Evolutionary conservation across 2,113 vertebrate species (phyloP), one percentile per base, ranked within the genome.

Genomic region (Menidia beryllina): DNA sequence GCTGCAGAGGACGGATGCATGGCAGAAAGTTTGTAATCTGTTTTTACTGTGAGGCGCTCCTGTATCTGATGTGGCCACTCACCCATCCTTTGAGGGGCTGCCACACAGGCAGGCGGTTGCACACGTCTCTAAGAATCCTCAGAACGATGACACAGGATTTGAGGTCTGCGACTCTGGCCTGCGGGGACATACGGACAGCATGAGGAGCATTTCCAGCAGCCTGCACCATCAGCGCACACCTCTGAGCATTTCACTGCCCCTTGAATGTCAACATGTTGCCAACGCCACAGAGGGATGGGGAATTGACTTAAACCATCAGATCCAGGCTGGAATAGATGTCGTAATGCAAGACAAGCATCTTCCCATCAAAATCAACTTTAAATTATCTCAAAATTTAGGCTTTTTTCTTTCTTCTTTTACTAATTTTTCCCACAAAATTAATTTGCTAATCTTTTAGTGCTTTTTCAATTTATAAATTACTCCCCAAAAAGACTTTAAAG

Each of bases 111-210:
- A 95, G 92, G 91, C 94, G 91, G 94, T 95, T 96, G 95, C 96
- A 97, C 92, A 97, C 91, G 91, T 98, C 95, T 77, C 96, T 94
- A 69, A 98, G 95, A 90, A 98, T 95, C 70, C 97, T 95, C 72
- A 98, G 88, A 60, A 98, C 94, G 91, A 98, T 93, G 85, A 98
- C 94, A 88, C 96, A 96, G 84, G 96, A 97, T 86, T 96, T 97
- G 89, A 97, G 92, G 89, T 96, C 95, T 72, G 95, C 95, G 88
- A 96, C 96, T 93, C 96, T 93, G 89, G 96, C 96, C 97, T 98
- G 92, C 85, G 93, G 95, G 54, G 30, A 60, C 36, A 67, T 21
- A 62, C 9, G 61, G 54, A 58, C 45, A 36, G 59, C 39, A 48
- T 5, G 24, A 69, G 27, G 38, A 54, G 72, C 45, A 69, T 71